A percentile compares a stretch with the other conserved stretches of the same genome.
Conservation (phyloP, 37 sponge, comb jelly and placozoan species). For the Beroe forskalii region DNA sequence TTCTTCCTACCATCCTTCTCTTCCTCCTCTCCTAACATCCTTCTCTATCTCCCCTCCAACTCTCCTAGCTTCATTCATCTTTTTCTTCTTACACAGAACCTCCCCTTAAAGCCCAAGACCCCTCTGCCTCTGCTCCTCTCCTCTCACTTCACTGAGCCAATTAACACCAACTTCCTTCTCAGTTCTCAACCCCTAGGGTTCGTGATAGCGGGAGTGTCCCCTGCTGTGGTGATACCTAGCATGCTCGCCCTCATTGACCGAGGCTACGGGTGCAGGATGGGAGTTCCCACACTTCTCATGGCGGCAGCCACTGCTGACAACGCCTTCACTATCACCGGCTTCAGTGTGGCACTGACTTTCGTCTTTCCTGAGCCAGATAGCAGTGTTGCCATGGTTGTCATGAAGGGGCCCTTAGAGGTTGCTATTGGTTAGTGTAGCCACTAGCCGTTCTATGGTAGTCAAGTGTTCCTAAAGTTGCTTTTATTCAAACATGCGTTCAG, state of each 20-base stretch:
- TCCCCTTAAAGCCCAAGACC: too few species aligned
- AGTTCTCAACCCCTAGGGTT: constrained; percentile 65
- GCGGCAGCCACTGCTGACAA: constrained; percentile 87
- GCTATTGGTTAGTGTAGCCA: constrained; percentile 69
- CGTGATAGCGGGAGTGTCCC: constrained; percentile 84
- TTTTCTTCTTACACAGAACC: too few species aligned
- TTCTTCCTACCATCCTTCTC: not conserved
- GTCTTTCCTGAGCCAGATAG: constrained; percentile 73
- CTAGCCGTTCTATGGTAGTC: too few species aligned
- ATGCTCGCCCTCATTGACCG: constrained; percentile 70
- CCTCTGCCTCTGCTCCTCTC: too few species aligned
- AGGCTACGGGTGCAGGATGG: not conserved
- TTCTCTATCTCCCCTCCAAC: not conserved
- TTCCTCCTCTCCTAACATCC: too few species aligned
- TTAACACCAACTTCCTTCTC: too few species aligned
- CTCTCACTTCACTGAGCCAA: too few species aligned
- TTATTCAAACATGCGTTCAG: too few species aligned
- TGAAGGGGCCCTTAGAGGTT: constrained; percentile 80
- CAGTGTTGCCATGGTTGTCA: not conserved
- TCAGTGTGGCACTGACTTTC: constrained; percentile 79
- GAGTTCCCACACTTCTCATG: constrained; percentile 80
- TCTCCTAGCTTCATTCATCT: too few species aligned
- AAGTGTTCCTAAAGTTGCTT: too few species aligned
- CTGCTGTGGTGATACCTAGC: constrained; percentile 81
- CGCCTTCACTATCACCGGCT: constrained; percentile 84